Evolutionary conservation across 2,113 vertebrate species (phyloP).

Genomic region (Tachuris rubrigastra): DNA sequence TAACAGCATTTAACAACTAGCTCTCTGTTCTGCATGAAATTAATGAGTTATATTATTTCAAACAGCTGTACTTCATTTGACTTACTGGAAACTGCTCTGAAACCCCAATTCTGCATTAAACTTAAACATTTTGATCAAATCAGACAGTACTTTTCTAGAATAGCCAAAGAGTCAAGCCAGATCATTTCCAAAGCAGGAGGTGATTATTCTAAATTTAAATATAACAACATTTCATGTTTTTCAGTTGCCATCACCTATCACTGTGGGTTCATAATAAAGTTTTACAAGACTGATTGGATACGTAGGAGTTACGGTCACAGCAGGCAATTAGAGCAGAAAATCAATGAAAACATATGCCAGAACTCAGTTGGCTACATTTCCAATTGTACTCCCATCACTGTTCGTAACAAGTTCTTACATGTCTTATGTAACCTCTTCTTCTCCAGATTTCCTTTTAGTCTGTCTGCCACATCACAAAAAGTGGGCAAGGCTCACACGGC

Average conservation of each 20-base stretch:
- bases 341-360: slow-evolving; percentile 43
- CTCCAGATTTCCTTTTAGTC: background rate
- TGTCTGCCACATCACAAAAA: background rate
- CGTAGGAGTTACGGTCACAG: background rate
- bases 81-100: background rate
- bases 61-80: background rate
- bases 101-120: background rate
- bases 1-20: background rate
- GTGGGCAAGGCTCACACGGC: rapidly evolving
- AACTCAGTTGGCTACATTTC: background rate
- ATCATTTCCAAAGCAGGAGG: background rate
- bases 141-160: background rate
- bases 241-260: background rate
- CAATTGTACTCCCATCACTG: background rate
- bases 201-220: background rate
- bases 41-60: background rate
- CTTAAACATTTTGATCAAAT: background rate
- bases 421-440: background rate
- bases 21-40: background rate
- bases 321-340: slow-evolving; percentile 62
- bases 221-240: background rate
- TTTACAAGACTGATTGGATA: background rate
- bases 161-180: background rate
- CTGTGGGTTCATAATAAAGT: background rate
- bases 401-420: background rate